Base-by-base conservation (phyloP, 2,797 vertebrate genomes). In the Astyanax mexicanus region DNA sequence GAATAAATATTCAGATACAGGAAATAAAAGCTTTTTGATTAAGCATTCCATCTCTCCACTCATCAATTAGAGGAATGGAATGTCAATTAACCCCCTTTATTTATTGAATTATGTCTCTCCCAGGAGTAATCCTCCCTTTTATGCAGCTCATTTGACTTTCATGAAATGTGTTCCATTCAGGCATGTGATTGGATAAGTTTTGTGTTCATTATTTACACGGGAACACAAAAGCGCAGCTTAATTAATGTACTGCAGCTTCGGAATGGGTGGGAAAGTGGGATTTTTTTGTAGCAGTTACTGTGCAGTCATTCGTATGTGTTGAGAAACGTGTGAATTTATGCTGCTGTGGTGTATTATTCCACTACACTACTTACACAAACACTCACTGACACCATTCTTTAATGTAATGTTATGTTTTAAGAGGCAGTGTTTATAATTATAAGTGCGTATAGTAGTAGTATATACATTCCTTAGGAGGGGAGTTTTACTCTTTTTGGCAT, bases 121-220 rank as follows among this genome's bases (percentile, higher is more conserved):
- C 65, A 21, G 11, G 67, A 67, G 62, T 61, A 58, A 55, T 72
- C 23, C 52, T 44, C 60, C 38, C 23, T 45, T 77, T 71, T 74
- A 45, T 77, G 81, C 62, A 70, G 40, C 75, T 80, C 77, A 75
- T 84, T 80, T 72, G 82, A 77, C 82, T 81, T 84, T 77, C 81
- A 83, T 83, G 72, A 83, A 72, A 64, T 58, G 60, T 42, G 62
- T 77, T 70, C 75, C 65, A 81, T 51, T 72, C 51, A 68, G 47
- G 55, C 51, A 45, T 74, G 69, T 72, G 77, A 75, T 80, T 81
- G 81, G 81, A 77, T 73, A 69, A 35, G 68, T 75, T 78, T 49
- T 55, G 74, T 73, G 61, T 77, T 83, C 47, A 70, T 79, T 76
- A 72, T 72, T 73, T 72, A 66, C 62, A 57, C 13, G 35, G 47